Conservation (phyloP, 2,797 vertebrate species). For the Rhynchonycteris naso region DNA sequence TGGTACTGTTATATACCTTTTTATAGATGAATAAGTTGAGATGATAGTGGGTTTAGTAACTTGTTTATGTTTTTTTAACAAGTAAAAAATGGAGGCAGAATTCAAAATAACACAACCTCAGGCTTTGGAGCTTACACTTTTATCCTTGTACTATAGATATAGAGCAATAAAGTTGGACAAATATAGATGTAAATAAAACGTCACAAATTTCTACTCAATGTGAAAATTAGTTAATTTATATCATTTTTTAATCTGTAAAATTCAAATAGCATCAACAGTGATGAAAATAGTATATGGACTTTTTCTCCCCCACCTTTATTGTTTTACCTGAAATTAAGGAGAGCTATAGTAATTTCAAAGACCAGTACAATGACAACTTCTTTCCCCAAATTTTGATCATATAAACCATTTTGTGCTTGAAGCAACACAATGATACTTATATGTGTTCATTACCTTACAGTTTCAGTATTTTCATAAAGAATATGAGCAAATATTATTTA, state of each 20-base stretch:
- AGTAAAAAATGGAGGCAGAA: background rate
- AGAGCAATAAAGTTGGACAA: background rate
- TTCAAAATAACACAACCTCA: background rate
- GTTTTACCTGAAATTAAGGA: background rate
- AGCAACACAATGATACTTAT: background rate
- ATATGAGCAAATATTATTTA: background rate
- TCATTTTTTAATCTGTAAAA: slow-evolving; percentile 16
- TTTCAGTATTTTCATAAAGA: background rate
- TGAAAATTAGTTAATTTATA: slow-evolving; percentile 19
- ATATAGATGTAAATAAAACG: background rate
- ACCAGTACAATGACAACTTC: background rate
- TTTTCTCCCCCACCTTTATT: background rate
- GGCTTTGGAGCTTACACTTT: background rate
- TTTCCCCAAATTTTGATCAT: background rate
- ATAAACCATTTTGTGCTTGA: background rate
- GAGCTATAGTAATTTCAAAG: background rate
- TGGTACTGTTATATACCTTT: background rate
- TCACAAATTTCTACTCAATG: background rate
- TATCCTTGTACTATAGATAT: background rate
- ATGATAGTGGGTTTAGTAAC: background rate
- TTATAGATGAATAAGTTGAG: background rate
- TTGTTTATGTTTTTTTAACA: background rate
- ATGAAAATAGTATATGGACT: background rate
- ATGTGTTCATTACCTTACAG: background rate
- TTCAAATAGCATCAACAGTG: background rate